Conservation (phyloP, 2,797 vertebrate species). For the Botia almorhae region DNA sequence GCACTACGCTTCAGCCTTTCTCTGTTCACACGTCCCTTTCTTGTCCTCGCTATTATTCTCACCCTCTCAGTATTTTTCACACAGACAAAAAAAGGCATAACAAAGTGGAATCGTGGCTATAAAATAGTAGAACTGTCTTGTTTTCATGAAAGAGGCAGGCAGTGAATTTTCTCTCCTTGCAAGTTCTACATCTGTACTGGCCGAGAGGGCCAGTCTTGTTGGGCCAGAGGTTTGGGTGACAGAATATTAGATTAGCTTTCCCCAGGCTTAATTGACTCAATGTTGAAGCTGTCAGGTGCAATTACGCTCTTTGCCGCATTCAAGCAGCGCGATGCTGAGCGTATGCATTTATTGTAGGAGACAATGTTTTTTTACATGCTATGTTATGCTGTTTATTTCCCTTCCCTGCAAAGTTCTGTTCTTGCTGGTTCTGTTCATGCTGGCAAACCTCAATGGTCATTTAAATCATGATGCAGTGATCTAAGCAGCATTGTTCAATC, state of each 20-base stretch:
- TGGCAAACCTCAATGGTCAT: constrained; percentile 53
- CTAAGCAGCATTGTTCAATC: constrained; percentile 63
- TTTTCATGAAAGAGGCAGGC: background rate
- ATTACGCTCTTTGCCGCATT: constrained; percentile 73
- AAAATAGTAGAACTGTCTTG: constrained; percentile 1
- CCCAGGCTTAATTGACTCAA: constrained; percentile 78
- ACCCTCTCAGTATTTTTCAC: background rate
- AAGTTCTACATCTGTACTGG: constrained; percentile 58
- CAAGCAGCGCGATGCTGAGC: constrained; percentile 51
- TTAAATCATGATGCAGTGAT: constrained; percentile 59
- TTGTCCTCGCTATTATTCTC: constrained; percentile 25
- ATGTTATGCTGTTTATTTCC: background rate
- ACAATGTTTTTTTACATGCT: background rate
- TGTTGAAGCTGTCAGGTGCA: constrained; percentile 78
- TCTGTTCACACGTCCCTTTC: background rate
- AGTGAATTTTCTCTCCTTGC: background rate
- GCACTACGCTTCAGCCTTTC: constrained; percentile 62
- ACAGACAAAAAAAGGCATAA: background rate
- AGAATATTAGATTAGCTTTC: constrained; percentile 77
- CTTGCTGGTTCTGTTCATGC: constrained; percentile 49
- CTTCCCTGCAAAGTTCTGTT: constrained; percentile 31
- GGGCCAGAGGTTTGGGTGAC: constrained; percentile 74
- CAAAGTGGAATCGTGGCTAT: background rate
- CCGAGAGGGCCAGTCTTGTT: constrained; percentile 67
- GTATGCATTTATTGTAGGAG: constrained; percentile 69